These are phyloP conservation scores for Hepsetus odoe DNA, from an alignment of 2,113 vertebrate species.

Conservation along the genomic window DNA sequence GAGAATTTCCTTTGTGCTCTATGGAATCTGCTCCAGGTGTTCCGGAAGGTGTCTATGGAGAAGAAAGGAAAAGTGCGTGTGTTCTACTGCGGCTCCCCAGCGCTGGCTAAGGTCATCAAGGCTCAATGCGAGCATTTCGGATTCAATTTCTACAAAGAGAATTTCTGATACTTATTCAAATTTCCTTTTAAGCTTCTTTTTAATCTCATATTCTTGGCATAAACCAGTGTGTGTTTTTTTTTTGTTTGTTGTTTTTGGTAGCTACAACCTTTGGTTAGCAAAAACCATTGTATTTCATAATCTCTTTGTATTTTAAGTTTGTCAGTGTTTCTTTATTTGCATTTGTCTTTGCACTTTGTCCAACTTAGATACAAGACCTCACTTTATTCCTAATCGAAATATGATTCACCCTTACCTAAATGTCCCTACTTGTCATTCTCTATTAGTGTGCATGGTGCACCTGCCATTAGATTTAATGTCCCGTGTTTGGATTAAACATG, in stretches of 20 bases:
- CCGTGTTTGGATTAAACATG: background rate
- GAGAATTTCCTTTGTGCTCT: background rate
- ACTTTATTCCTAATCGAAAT: too few relatives aligned
- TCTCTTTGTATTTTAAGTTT: background rate
- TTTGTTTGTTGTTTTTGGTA: too few relatives aligned
- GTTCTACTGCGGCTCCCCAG: slow-evolving; percentile 85
- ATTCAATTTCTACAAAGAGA: slow-evolving; percentile 87
- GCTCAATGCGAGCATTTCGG: slow-evolving; percentile 79
- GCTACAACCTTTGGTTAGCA: background rate
- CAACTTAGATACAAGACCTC: too few relatives aligned
- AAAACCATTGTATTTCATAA: too few relatives aligned
- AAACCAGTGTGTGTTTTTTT: background rate
- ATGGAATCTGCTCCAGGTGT: slow-evolving; percentile 71
- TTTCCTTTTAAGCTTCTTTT: background rate
- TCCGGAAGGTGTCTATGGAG: slow-evolving; percentile 82
- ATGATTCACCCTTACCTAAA: too few relatives aligned
- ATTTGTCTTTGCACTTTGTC: slow-evolving; percentile 6
- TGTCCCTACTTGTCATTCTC: too few relatives aligned
- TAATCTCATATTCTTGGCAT: background rate
- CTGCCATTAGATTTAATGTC: too few relatives aligned
- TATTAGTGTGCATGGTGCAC: too few relatives aligned
- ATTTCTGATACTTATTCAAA: slow-evolving; percentile 74
- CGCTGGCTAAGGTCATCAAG: slow-evolving; percentile 79
- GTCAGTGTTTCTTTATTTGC: slow-evolving; percentile 19
- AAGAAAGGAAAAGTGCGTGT: slow-evolving; percentile 83